Conservation (phyloP, 2,113 vertebrate genomes). For the Callionymus lyra region DNA sequence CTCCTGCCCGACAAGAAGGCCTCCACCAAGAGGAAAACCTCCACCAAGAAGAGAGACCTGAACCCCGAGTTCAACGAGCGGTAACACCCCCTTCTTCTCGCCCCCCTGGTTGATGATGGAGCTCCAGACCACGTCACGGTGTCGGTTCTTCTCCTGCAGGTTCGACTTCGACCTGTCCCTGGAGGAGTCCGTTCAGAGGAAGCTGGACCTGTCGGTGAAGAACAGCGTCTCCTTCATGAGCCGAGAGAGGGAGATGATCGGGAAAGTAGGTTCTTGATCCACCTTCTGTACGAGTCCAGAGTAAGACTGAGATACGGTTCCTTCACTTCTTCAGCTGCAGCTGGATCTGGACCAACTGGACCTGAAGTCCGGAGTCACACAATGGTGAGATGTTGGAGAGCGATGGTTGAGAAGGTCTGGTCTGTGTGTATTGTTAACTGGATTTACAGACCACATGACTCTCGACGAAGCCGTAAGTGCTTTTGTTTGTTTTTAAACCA, state of each 20-base stretch:
- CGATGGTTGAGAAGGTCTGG: not conserved
- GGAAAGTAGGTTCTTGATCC: conserved; percentile 67
- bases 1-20: conserved; percentile 83
- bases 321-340: conserved; percentile 62
- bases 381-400: conserved; percentile 65
- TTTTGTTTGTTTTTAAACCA: too few relatives aligned
- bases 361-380: conserved; percentile 68
- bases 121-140: too few relatives aligned
- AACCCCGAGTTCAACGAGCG: conserved; percentile 84
- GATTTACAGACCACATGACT: too few relatives aligned
- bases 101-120: not conserved
- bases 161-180: conserved; percentile 82
- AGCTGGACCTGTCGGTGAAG: conserved; percentile 80
- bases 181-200: conserved; percentile 71
- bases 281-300: not conserved
- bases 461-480: too few relatives aligned
- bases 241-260: conserved; percentile 77
- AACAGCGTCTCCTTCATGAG: conserved; percentile 84
- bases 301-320: not conserved
- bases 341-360: conserved; percentile 76
- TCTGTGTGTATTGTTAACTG: too few relatives aligned
- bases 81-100: conserved; percentile 36
- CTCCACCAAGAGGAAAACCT: conserved; percentile 79
- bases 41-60: conserved; percentile 75
- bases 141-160: conserved; percentile 41